These are phyloP conservation scores for Trissoscelio sp. DNA, from an alignment of 2,888 invertebrate species.

Conservation along the genomic window DNA sequence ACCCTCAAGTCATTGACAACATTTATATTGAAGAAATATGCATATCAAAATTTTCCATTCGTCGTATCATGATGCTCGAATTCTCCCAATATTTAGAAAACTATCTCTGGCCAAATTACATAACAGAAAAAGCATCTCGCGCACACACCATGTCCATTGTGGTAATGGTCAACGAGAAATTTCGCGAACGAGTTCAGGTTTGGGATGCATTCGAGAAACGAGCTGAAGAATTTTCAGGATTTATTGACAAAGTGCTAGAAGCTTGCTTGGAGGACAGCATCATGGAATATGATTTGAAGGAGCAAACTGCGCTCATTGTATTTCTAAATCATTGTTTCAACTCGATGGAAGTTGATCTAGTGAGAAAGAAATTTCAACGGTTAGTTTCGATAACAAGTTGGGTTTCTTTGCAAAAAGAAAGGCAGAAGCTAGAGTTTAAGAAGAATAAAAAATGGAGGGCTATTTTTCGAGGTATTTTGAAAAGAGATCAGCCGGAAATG, in stretches of 20 bases:
- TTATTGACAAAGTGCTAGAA: conserved; percentile 92
- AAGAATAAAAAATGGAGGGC: conserved; percentile 95
- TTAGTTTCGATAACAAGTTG: conserved; percentile 92
- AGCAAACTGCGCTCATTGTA: conserved; percentile 94
- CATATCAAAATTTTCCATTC: conserved; percentile 91
- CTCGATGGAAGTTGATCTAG: conserved; percentile 97
- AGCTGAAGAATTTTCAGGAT: conserved; percentile 90
- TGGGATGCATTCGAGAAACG: conserved; percentile 95
- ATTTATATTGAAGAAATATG: conserved; percentile 95
- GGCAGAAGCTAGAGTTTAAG: conserved; percentile 94
- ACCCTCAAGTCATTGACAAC: conserved; percentile 92
- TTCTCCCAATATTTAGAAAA: conserved; percentile 99
- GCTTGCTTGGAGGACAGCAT: conserved; percentile 88
- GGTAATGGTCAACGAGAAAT: conserved; percentile 99
- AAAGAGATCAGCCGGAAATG: conserved; percentile 90
- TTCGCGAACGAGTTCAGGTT: conserved; percentile 97
- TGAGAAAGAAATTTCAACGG: conserved; percentile 88
- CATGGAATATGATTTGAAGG: conserved; percentile 84
- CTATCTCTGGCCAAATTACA: conserved; percentile 98
- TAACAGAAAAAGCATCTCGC: conserved; percentile 88
- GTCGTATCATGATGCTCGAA: conserved; percentile 97
- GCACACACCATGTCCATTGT: conserved; percentile 98
- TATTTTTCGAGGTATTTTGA: conserved; percentile 95
- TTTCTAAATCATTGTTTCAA: conserved; percentile 99
- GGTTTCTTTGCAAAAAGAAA: conserved; percentile 92